These are phyloP conservation scores for Anagrus nilaparvatae DNA, from an alignment of 1,140 invertebrate genomes.

Conservation along the genomic window DNA sequence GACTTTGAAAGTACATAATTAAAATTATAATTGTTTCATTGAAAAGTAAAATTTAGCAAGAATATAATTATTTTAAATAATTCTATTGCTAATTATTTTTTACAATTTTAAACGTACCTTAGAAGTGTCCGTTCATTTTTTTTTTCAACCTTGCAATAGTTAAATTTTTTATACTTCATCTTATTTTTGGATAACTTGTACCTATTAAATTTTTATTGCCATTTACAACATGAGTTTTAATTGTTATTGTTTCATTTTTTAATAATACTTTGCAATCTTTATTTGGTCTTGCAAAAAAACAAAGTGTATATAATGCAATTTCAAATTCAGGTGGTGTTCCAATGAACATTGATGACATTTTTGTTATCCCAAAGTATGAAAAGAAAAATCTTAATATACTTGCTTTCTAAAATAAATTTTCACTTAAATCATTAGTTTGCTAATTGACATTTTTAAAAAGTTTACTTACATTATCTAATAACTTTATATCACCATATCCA, in stretches of 20 bases:
- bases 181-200: constrained; percentile 15
- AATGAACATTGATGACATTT: constrained; percentile 44
- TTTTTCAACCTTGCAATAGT: constrained; percentile 5
- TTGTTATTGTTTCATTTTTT: constrained; percentile 13
- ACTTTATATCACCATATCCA: constrained; percentile 29
- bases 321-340: constrained; percentile 55
- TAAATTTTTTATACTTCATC: not conserved
- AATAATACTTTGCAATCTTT: constrained; percentile 24
- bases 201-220: constrained; percentile 10
- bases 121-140: not conserved
- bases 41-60: too few relatives aligned
- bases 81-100: too few relatives aligned
- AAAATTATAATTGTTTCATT: too few relatives aligned
- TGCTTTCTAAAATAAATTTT: constrained; percentile 14
- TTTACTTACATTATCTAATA: constrained; percentile 28
- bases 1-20: too few relatives aligned
- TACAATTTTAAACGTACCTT: too few relatives aligned
- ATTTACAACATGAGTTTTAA: constrained; percentile 14
- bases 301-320: constrained; percentile 50
- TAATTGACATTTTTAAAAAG: not conserved
- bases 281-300: constrained; percentile 40
- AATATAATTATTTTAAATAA: too few relatives aligned
- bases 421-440: not conserved
- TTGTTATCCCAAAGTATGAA: constrained; percentile 18
- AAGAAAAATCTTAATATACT: constrained; percentile 35